Evolutionary conservation across 2,888 invertebrate genomes (phyloP), one percentile per base, ranked within the genome.

Genomic region (Agrotis clavis): DNA sequence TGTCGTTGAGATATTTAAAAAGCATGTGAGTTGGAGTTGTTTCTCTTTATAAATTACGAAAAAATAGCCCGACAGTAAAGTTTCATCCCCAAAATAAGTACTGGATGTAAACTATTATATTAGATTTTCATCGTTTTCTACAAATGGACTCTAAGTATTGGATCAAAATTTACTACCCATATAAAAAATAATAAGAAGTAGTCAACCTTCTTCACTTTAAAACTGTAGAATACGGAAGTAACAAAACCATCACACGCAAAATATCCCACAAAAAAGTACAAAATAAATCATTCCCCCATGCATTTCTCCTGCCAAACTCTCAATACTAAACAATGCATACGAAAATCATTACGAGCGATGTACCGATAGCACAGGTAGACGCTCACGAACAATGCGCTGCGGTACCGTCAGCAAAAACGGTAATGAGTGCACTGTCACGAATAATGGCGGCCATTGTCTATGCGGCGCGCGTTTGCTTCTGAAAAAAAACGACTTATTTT

Each of bases 351-450:
- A 85, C 76, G 67, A 66, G 85, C 87, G 90, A 90, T 91, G 86
- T 90, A 88, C 88, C 91, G 92, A 90, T 89, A 89, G 89, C 90
- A 93, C 94, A 95, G 95, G 94, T 94, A 94, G 93, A 91, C 91
- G 91, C 90, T 89, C 83, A 85, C 89, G 90, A 89, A 94, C 94
- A 94, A 94, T 94, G 89, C 92, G 54, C 66, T 68, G 81, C 67
- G 74, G 75, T 79, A 80, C 87, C 85, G 87, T 90, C 87, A 89
- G 90, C 92, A 94, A 94, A 91, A 95, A 93, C 90, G 94, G 95
- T 95, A 95, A 95, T 95, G 95, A 95, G 95, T 91, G 91, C 92
- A 94, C 92, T 93, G 94, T 92, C 92, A 89, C 85, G 90, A 88
- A 92, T 94, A 94, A 94, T 94, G 93, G 94, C 86, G 76, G 56